A percentile compares a stretch with the other conserved stretches of the same genome.
Conservation (phyloP, 2,888 invertebrate species). For the Agonopterix subpropinquella region DNA sequence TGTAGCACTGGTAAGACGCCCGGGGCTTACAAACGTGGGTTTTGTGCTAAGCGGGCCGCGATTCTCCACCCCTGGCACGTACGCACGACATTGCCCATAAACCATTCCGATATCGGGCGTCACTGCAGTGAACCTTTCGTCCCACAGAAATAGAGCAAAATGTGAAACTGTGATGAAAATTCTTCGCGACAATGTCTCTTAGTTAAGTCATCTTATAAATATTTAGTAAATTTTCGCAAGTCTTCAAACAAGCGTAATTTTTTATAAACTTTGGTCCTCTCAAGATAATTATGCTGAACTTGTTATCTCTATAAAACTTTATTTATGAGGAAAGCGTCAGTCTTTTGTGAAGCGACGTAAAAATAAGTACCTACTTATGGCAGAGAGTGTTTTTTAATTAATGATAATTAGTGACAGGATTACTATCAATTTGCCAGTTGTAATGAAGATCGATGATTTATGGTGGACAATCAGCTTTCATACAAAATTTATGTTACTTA, state of each 20-base stretch:
- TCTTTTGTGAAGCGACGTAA: no score
- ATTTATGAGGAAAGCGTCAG: background rate
- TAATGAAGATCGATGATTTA: no score
- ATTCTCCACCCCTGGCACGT: slow-evolving; percentile 44
- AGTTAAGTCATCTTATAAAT: no score
- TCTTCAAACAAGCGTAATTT: background rate
- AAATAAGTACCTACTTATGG: no score
- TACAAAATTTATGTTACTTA: no score
- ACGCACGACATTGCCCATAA: slow-evolving; percentile 48
- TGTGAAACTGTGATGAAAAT: background rate
- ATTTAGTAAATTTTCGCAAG: background rate
- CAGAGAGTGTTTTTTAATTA: no score
- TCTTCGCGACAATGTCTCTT: background rate
- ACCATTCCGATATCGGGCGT: slow-evolving; percentile 55
- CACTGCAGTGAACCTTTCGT: slow-evolving; percentile 33
- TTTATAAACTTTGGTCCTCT: background rate
- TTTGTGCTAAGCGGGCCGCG: slow-evolving; percentile 14
- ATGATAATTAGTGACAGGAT: no score
- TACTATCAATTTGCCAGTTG: no score
- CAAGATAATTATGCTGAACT: background rate
- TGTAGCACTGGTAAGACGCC: slow-evolving; percentile 3
- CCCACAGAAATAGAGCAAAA: slow-evolving; percentile 30
- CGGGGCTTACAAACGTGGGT: background rate
- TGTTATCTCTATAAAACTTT: slow-evolving; percentile 1
- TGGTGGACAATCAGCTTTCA: no score